Conservation (phyloP, 2,888 invertebrate genomes). For the Coleophora deauratella region DNA sequence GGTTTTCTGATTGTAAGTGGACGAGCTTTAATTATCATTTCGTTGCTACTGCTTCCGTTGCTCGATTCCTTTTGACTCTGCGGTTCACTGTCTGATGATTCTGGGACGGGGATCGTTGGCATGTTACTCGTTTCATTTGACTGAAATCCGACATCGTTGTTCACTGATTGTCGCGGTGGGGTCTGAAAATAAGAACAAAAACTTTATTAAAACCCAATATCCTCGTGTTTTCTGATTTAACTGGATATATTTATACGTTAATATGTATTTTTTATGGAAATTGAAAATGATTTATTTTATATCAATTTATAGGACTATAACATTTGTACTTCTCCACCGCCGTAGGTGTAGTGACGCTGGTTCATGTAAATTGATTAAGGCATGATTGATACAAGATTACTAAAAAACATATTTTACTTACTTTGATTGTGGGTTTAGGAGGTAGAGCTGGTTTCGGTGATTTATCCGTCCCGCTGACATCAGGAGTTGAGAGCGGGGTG, state of each 20-base stretch:
- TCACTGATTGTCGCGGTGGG: conserved; percentile 69
- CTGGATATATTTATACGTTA: no score
- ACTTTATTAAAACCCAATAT: neutral
- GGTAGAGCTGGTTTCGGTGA: conserved; percentile 84
- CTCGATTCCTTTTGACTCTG: conserved; percentile 60
- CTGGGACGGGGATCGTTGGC: conserved; percentile 50
- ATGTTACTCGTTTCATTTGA: conserved; percentile 36
- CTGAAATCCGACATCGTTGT: conserved; percentile 48
- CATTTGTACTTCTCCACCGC: neutral
- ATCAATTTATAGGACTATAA: no score
- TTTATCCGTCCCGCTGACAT: conserved; percentile 68
- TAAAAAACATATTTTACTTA: conserved; percentile 20
- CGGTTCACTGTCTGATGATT: conserved; percentile 44
- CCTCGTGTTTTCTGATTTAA: no score
- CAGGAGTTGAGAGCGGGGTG: conserved; percentile 73
- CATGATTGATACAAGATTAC: no score
- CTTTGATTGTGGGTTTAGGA: conserved; percentile 85
- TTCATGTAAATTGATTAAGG: no score
- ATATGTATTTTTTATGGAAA: no score
- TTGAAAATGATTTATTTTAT: no score
- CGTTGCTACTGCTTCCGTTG: conserved; percentile 47
- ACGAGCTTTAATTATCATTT: conserved; percentile 82
- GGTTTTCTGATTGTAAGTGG: conserved; percentile 89
- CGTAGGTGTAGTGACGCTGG: no score
- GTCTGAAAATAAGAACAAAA: conserved; percentile 40